Base-by-base conservation (phyloP, 2,888 invertebrate species). In the Lasiommata megera region DNA sequence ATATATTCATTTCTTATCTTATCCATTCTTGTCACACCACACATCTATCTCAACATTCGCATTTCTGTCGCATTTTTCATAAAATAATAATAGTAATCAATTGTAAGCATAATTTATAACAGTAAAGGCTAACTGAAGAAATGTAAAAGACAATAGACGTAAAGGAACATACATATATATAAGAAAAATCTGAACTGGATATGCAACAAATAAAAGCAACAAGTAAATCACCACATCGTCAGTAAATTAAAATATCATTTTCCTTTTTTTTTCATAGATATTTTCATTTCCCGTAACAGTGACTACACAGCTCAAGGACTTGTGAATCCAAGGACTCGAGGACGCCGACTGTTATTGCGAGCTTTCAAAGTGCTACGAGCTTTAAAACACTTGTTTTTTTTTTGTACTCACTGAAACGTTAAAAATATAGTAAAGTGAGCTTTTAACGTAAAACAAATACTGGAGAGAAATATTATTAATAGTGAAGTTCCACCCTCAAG, bases 291-390 rank as follows among this genome's bases (percentile, higher is more conserved):
- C n/a, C 38, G 28, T 17, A 23, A 40, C 36, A 58, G 50, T 46
- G 58, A 43, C 44, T 58, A 43, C 58, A 28, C 58, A 28, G 36
- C 54, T 54, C 54, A 31, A 58, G 58, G 44, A 54, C 50, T 37
- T 44, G 38, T 51, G 44, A 38, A 44, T 40, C 11, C 23, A 3
- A 43, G 43, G 6, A 23, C 29, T 54, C 37, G 37, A 54, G 44
- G 3, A 11, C 34, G 34, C 3, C 9, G 9, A 34, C 34, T 34
- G 31, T 31, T 31, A 11, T 11, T 31, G 11, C 11, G 34, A 11
- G 34, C 34, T 11, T 34, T 11, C 11, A 9, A 11, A 34, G 34
- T 17, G 54, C 58, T 51, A 43, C 51, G 38, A 2, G 54, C 50
- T 54, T 44, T 54, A 50, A 36, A 34, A n/a, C 58, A 43, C 17